A percentile compares a stretch with the other conserved stretches of the same genome.
Evolutionary conservation across 2,113 vertebrate species (phyloP).

Genomic region (Orientallactaga bullata): DNA sequence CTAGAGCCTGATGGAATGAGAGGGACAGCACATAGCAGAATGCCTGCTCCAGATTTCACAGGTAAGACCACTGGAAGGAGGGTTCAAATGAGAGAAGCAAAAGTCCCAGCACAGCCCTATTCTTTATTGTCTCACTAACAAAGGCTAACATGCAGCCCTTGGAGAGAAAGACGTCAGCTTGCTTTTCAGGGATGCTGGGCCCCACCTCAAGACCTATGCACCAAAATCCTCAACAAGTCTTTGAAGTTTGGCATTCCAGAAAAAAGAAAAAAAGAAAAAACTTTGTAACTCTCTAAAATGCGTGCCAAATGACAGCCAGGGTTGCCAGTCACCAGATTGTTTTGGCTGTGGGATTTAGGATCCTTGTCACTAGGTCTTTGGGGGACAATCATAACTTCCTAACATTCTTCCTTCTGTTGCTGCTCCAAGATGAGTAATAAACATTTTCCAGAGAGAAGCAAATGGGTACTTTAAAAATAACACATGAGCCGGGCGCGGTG

Average conservation of each 20-base stretch:
- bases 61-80: background rate
- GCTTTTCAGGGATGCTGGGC: background rate
- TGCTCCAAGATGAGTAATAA: background rate
- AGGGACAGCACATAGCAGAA: background rate
- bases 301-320: background rate
- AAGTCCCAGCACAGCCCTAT: background rate
- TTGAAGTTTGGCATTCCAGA: constrained; percentile 19
- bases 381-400: background rate
- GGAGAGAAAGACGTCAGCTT: background rate
- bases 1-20: background rate
- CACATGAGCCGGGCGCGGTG: background rate
- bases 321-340: background rate
- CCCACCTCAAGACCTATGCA: background rate
- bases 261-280: background rate
- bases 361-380: background rate
- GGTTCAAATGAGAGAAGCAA: background rate
- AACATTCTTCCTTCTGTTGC: background rate
- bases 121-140: background rate
- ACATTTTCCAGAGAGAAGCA: background rate
- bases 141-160: background rate
- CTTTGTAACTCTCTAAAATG: constrained; percentile 22
- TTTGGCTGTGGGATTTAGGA: background rate
- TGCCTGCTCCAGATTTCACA: background rate
- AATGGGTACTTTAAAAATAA: background rate
- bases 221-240: background rate